Evolutionary conservation across 2,113 vertebrate species (phyloP).

Genomic region (Calidris pugnax): DNA sequence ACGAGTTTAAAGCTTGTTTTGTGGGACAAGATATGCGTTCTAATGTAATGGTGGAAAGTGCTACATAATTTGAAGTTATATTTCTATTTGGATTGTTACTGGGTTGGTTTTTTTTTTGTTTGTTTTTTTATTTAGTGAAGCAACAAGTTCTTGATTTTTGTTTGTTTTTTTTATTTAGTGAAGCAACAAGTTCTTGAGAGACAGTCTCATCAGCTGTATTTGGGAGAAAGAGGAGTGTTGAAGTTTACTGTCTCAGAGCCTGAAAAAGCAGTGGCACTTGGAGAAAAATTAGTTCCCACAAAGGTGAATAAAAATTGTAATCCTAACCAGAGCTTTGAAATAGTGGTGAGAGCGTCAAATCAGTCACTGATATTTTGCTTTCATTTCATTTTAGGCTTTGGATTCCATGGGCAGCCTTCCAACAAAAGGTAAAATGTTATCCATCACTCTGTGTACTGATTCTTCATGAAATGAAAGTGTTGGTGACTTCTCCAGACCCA

Average conservation of each 20-base stretch:
- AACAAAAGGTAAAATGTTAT: constrained; percentile 51
- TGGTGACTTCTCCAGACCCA: neutral
- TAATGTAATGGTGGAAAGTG: neutral
- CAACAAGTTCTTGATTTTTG: constrained; percentile 71
- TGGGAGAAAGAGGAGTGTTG: constrained; percentile 55
- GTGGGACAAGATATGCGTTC: fast-evolving
- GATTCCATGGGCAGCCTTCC: neutral
- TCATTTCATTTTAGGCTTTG: constrained; percentile 59
- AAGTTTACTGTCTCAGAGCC: constrained; percentile 73
- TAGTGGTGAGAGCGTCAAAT: neutral
- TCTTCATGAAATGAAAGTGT: neutral
- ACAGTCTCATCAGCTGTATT: constrained; percentile 71
- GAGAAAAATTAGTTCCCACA: neutral
- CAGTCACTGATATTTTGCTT: constrained; percentile 3
- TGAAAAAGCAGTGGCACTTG: neutral
- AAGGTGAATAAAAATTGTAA: constrained; percentile 19
- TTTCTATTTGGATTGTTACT: neutral
- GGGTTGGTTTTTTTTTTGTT: neutral
- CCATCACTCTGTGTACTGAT: neutral
- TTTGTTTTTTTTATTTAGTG: constrained; percentile 67
- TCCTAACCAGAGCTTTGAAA: neutral
- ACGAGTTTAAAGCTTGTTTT: neutral
- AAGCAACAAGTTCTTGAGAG: constrained; percentile 79
- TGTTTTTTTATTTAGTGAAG: constrained; percentile 72
- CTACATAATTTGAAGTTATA: neutral